Base-by-base conservation (phyloP, 2,888 invertebrate species). In the Fabriciana adippe region DNA sequence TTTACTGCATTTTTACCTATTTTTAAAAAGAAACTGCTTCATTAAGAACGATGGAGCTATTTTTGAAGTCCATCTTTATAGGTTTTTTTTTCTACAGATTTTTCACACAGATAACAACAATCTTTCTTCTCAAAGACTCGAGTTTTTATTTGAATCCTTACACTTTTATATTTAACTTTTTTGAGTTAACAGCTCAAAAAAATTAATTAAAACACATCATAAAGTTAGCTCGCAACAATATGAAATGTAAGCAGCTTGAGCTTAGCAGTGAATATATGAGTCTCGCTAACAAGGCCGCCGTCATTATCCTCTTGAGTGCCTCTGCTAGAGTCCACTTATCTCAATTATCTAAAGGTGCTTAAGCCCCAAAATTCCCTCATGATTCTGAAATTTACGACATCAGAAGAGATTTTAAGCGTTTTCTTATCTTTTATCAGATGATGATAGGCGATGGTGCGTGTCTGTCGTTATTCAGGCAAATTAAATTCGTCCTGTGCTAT, bases 281-380 rank as follows among this genome's bases (percentile, higher is more conserved):
- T 60, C 61, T 41, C 50, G 47, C 55, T 61, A 76, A 73, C 74
- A 65, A 73, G 74, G 76, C 73, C 73, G 73, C 70, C 75, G 74
- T 73, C 79, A 83, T 81, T 79, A 84, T 83, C 82, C 83, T 81
- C 78, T 79, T 78, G 79, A 81, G 83, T 78, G 87, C 81, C 82
- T 86, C 84, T 82, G 78, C 72, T 71, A 76, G 79, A 78, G 81
- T 74, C 77, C 79, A 86, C 84, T 91, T 92, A 92, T 92, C 92
- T 89, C 86, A 86, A 84, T 91, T 92, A 92, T 92, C 92, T 89
- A 82, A 87, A 89, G 87, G 86, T 88, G 84, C 78, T 89, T 91
- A 92, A 91, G 90, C 92, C 90, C 89, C 84, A 78, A 92, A 91
- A 91, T 87, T 89, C 89, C 84, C 85, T 79, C 78, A 83, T 84